These are phyloP conservation scores for Poecilia gillii DNA, from an alignment of 2,797 vertebrate species.

Conservation along the genomic window DNA sequence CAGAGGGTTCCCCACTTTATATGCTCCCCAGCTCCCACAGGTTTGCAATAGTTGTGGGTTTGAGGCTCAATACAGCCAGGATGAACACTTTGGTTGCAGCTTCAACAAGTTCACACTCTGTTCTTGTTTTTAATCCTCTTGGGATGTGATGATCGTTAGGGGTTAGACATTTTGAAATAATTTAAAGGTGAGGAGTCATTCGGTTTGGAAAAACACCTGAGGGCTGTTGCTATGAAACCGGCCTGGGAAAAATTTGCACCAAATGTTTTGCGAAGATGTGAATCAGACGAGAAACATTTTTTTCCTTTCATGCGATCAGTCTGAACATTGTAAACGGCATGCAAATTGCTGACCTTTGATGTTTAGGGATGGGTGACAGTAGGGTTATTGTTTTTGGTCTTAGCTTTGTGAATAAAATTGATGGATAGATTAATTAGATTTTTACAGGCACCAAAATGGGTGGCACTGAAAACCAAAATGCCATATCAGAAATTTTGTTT, in stretches of 20 bases:
- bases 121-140: neutral
- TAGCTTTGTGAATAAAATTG: neutral
- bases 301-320: neutral
- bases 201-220: neutral
- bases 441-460: neutral
- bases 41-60: constrained; percentile 32
- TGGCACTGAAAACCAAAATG: neutral
- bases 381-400: neutral
- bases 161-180: neutral
- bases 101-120: neutral
- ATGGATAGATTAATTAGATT: neutral
- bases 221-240: neutral
- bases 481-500: neutral
- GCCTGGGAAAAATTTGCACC: neutral
- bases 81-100: neutral
- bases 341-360: neutral
- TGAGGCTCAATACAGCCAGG: neutral
- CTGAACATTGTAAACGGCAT: neutral
- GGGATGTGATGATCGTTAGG: constrained; percentile 7
- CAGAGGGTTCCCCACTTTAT: constrained; percentile 36
- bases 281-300: neutral
- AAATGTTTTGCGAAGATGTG: neutral
- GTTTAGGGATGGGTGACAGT: neutral
- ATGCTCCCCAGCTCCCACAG: constrained; percentile 29
- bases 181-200: neutral